phyloP scores from a whole-genome alignment of 2,113 vertebrate species.

The Psophia crepitans region DNA sequence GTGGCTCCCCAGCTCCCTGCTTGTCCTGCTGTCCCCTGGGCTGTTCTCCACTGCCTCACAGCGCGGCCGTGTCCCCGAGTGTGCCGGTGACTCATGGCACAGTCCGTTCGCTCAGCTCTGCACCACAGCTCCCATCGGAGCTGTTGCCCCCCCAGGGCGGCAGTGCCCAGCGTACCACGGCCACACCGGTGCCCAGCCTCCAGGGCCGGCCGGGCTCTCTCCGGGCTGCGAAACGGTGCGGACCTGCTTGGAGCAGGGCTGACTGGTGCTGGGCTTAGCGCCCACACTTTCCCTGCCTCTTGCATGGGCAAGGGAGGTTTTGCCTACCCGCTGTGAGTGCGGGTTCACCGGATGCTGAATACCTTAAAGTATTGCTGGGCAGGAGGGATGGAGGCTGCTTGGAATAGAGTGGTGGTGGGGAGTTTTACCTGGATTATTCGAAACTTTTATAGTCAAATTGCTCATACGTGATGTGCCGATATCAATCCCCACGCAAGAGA shows the following conservation, averaged over 20 bases:
- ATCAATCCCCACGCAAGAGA: not conserved
- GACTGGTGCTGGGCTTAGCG: fast-evolving
- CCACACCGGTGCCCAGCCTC: not conserved
- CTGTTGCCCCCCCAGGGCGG: fast-evolving
- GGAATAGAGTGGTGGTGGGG: not conserved
- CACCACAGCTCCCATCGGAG: not conserved
- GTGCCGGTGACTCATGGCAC: not conserved
- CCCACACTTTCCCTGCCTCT: not conserved
- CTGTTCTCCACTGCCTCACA: not conserved
- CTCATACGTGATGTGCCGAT: not conserved
- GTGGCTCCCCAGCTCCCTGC: not conserved
- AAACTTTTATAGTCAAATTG: not conserved
- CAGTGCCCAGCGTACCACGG: fast-evolving
- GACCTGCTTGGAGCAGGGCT: not conserved
- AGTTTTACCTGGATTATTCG: not conserved
- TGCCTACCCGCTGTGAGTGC: not conserved
- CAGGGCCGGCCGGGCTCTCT: not conserved
- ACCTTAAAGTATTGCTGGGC: fast-evolving
- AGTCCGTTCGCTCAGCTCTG: not conserved
- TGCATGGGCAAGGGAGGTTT: not conserved
- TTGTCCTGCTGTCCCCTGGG: not conserved
- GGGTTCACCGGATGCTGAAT: not conserved
- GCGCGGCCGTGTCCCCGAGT: not conserved
- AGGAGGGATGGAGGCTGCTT: not conserved
- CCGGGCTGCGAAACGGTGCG: fast-evolving